phyloP scores from a whole-genome alignment of 2,113 vertebrate species.

The Rutilus rutilus region DNA sequence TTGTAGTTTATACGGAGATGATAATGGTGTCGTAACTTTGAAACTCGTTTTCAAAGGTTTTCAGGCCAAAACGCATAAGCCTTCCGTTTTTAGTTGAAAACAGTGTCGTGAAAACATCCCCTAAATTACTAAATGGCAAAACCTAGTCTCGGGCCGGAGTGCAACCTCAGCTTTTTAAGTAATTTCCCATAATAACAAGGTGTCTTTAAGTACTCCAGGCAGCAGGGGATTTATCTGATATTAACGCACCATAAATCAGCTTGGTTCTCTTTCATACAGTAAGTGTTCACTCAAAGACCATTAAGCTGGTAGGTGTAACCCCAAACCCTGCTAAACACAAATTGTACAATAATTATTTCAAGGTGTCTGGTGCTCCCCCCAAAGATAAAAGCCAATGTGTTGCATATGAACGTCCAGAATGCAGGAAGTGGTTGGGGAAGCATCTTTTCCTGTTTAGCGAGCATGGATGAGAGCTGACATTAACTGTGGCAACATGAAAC shows the following conservation, averaged over 20 bases:
- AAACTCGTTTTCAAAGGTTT: too few relatives aligned
- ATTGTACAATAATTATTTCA: conserved; percentile 48
- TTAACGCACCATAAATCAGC: not conserved
- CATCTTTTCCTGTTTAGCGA: not conserved
- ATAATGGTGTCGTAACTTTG: too few relatives aligned
- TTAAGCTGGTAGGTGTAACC: conserved; percentile 17
- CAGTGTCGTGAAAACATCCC: too few relatives aligned
- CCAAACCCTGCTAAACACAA: conserved; percentile 30
- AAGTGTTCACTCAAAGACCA: not conserved
- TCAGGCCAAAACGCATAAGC: too few relatives aligned
- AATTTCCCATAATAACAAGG: conserved; percentile 4
- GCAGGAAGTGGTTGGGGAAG: conserved; percentile 1
- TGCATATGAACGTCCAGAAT: conserved; percentile 26
- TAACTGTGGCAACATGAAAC: not conserved
- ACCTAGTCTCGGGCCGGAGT: not conserved
- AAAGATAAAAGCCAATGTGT: conserved; percentile 31
- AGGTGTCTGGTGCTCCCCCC: conserved; percentile 31
- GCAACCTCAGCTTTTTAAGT: not conserved
- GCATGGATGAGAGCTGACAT: not conserved
- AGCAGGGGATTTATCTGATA: not conserved
- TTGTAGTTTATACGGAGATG: too few relatives aligned
- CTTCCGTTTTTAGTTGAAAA: too few relatives aligned
- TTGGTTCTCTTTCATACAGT: not conserved
- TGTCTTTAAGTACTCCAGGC: not conserved
- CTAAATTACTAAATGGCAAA: not conserved